Percentiles rank a stretch among this genome's conserved stretches.
Conservation (phyloP, 1,140 invertebrate species). For the Drosophila rhopaloa region DNA sequence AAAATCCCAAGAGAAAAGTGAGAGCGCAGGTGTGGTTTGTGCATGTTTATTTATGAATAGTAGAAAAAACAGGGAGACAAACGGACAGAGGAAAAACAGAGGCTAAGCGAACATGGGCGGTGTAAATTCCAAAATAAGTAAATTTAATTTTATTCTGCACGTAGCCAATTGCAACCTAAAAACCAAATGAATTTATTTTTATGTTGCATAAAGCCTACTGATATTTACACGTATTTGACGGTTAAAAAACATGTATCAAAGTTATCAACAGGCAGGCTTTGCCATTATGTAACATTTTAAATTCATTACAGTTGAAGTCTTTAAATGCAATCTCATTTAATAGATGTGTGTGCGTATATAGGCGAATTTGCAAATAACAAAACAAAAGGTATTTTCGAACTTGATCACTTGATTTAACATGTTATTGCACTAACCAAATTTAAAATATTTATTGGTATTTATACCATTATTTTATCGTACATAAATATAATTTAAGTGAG, state of each 20-base stretch:
- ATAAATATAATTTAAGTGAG: no score
- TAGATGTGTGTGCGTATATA: no score
- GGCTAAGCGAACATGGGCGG: conserved; percentile 6
- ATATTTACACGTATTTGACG: no score
- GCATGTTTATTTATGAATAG: conserved; percentile 45
- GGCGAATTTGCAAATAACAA: neutral
- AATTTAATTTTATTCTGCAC: conserved; percentile 12
- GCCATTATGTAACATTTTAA: no score
- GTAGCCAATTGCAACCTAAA: neutral
- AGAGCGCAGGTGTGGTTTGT: conserved; percentile 46
- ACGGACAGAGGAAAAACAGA: conserved; percentile 5
- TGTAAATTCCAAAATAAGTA: conserved; percentile 13
- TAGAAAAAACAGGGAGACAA: conserved; percentile 23
- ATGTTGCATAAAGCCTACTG: no score
- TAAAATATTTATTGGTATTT: neutral
- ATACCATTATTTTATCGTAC: no score
- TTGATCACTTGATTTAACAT: neutral
- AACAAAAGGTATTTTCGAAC: neutral
- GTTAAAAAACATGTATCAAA: no score
- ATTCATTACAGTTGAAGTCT: neutral
- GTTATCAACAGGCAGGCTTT: no score
- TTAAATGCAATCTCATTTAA: neutral
- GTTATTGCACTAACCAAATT: neutral
- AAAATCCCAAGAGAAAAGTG: conserved; percentile 44
- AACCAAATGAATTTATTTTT: no score